A percentile compares a stretch with the other conserved stretches of the same genome.
phyloP scores from a whole-genome alignment of 2,888 invertebrate species.

The Amphipyra berbera region DNA sequence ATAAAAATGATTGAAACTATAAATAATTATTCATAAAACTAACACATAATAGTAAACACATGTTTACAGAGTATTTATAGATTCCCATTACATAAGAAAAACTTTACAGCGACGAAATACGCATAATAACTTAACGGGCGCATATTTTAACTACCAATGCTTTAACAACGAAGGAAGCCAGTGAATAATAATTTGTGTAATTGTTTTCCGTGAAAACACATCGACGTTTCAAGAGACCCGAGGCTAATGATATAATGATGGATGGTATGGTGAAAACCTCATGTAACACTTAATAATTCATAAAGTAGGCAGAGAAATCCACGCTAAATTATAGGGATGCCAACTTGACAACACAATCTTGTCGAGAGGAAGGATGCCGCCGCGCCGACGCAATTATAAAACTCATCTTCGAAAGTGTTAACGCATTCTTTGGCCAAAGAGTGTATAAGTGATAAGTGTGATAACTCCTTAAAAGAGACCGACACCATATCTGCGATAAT shows the following conservation, averaged over 20 bases:
- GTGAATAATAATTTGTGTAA: conserved; percentile 61
- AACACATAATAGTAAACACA: conserved; percentile 1
- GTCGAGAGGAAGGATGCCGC: conserved; percentile 33
- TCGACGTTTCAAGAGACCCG: conserved; percentile 57
- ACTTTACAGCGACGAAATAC: conserved; percentile 1
- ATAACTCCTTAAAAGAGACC: conserved; percentile 26
- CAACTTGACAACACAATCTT: conserved; percentile 68
- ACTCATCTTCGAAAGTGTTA: conserved; percentile 60
- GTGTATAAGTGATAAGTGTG: conserved; percentile 45
- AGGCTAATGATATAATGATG: conserved; percentile 70
- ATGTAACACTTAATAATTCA: conserved; percentile 71
- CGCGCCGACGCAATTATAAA: conserved; percentile 60
- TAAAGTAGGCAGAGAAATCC: conserved; percentile 61
- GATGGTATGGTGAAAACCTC: conserved; percentile 60
- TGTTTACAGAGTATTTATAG: neutral
- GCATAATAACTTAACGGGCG: conserved; percentile 12
- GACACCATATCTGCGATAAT: conserved; percentile 21
- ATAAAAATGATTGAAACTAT: too few relatives aligned
- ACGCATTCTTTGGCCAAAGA: conserved; percentile 40
- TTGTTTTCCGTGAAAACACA: conserved; percentile 65
- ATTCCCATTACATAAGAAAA: conserved; percentile 6
- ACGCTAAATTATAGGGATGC: conserved; percentile 65
- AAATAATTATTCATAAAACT: neutral
- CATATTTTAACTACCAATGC: conserved; percentile 30
- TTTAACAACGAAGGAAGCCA: conserved; percentile 42